A percentile compares a stretch with the other conserved stretches of the same genome.
phyloP scores from a whole-genome alignment of 2,113 vertebrate species.

The Hypomesus transpacificus region DNA sequence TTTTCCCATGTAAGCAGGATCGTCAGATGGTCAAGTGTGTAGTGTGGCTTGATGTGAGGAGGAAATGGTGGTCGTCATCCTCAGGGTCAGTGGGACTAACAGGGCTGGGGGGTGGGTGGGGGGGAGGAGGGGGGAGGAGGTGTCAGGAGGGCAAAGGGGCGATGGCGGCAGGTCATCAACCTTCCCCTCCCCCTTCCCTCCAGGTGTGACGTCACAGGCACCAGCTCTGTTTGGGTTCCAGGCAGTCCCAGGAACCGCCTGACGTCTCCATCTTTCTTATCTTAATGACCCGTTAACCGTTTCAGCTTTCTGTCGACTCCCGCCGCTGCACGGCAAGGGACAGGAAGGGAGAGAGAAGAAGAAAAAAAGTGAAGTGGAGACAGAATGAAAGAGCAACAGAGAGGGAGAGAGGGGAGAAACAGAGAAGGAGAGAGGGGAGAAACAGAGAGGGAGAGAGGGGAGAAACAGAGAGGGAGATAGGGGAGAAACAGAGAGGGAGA shows the following conservation, averaged over 20 bases:
- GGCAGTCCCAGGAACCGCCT: constrained; percentile 55
- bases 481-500: constrained; percentile 35
- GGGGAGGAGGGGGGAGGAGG: not conserved
- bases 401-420: constrained; percentile 15
- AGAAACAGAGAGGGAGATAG: constrained; percentile 35
- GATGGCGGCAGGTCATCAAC: not conserved
- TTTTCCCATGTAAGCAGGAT: too few relatives aligned
- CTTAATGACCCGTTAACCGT: constrained; percentile 71
- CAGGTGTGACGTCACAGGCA: constrained; percentile 42
- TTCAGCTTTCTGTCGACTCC: constrained; percentile 67
- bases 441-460: constrained; percentile 38
- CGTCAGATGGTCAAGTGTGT: not conserved
- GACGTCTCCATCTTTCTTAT: constrained; percentile 61
- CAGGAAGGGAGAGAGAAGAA: constrained; percentile 47
- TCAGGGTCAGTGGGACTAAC: not conserved
- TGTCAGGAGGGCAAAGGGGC: not conserved
- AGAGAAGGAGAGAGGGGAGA: constrained; percentile 38
- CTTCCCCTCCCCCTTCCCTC: not conserved
- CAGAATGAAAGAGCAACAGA: constrained; percentile 33
- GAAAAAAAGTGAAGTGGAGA: constrained; percentile 17
- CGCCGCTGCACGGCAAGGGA: constrained; percentile 48
- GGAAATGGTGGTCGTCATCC: too few relatives aligned
- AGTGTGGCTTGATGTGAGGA: too few relatives aligned
- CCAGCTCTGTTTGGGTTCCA: constrained; percentile 62
- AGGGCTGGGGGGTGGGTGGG: not conserved